Evolutionary conservation across 2,888 invertebrate species (phyloP), one percentile per base, ranked within the genome.

Genomic region (Pegoplata infirma): DNA sequence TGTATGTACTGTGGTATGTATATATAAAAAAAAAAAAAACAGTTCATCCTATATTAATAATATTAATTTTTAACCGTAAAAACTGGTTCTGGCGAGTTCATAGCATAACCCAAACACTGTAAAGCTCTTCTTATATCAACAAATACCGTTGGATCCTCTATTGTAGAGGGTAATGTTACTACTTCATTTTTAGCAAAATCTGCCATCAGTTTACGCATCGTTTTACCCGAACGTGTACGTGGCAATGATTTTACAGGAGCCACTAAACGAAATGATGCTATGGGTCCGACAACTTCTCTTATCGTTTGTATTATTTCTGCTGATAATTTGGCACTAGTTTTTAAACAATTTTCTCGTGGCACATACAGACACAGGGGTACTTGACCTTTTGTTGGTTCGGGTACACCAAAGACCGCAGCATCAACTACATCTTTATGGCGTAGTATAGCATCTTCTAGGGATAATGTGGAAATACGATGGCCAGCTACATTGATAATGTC

Each of bases 401-500:
- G 96, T 0, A 97, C 96, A 0, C 97, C 97, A 10, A 98, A 93
- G 0, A 98, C 98, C 0, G 96, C 94, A 0, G 95, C 95, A 85
- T 98, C 98, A 0, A 93, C 94, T 0, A 98, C 92, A 81, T 96
- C 94, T 0, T 94, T 93, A 90, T 97, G 97, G n/a, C 94, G 92
- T 47, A 97, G 89, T 10, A 97, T 93, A 0, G 97, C 97, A 88
- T 98, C 97, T 88, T 98, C 98, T 3, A 98, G 89, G 0, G 96
- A 96, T 0, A 96, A 94, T 0, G 97, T 97, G 0, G 97, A 97
- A 47, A 98, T 91, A 63, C 98, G 91, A 88, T 98, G 98, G 0
- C 98, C 98, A 0, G 98, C 96, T 0, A 98, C 98, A 88, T 98
- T 98, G 84, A 98, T 98, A 16, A 90, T 95, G 89, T 98, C 98